Evolutionary conservation across 1,140 invertebrate species (phyloP).

Genomic region (Rhopalosiphum maidis): DNA sequence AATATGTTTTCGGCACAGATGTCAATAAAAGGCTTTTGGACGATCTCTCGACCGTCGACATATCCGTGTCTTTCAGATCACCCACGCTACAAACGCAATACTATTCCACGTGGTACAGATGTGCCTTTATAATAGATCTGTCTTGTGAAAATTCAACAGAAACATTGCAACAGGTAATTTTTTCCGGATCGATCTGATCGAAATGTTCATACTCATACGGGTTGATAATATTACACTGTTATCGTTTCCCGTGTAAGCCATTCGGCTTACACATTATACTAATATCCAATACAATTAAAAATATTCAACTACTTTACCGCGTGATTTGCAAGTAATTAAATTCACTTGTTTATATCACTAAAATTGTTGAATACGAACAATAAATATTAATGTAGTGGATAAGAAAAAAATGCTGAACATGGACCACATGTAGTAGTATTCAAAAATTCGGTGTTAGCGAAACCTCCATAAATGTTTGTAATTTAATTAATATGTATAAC

Average conservation of each 20-base stretch:
- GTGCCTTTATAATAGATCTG: not conserved
- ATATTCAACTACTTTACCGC: too few relatives aligned
- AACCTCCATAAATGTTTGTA: too few relatives aligned
- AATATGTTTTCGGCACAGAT: not conserved
- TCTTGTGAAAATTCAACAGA: not conserved
- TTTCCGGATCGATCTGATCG: not conserved
- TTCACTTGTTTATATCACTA: not conserved
- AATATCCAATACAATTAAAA: too few relatives aligned
- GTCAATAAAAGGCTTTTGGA: not conserved
- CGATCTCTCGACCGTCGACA: not conserved
- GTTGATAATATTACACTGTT: not conserved
- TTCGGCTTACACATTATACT: too few relatives aligned
- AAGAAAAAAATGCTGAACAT: not conserved
- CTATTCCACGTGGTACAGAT: conserved; percentile 13
- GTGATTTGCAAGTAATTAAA: too few relatives aligned
- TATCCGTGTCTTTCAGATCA: not conserved
- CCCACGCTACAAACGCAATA: not conserved
- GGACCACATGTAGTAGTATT: too few relatives aligned
- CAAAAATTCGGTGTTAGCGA: too few relatives aligned
- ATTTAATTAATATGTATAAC: too few relatives aligned
- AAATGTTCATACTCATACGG: not conserved
- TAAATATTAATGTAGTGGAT: too few relatives aligned
- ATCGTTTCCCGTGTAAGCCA: not conserved
- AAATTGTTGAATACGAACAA: too few relatives aligned
- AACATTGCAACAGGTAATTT: not conserved